A percentile compares a stretch with the other conserved stretches of the same genome.
Conservation (phyloP, 2,888 invertebrate genomes). For the Candidula unifasciata region DNA sequence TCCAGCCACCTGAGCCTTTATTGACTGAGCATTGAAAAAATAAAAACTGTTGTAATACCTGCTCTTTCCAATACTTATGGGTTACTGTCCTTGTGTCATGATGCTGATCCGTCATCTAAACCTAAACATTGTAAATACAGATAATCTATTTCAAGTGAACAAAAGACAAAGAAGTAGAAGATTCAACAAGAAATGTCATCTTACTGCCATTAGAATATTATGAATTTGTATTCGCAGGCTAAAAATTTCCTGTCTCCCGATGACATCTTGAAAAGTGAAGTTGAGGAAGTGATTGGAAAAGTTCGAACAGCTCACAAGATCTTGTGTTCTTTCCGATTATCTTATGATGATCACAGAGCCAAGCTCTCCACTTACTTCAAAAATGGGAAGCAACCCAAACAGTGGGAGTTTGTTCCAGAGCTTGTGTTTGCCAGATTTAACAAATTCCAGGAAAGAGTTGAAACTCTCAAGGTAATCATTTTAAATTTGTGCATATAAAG, state of each 20-base stretch:
- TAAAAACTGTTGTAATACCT: no score
- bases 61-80: no score
- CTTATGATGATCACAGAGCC: constrained; percentile 75
- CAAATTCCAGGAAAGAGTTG: constrained; percentile 75
- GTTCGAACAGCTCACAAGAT: constrained; percentile 79
- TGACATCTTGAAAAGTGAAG: constrained; percentile 95
- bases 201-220: no score
- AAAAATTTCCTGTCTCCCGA: constrained; percentile 92
- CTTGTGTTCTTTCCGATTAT: constrained; percentile 71
- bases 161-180: no score
- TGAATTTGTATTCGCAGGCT: constrained; percentile 82
- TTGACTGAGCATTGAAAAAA: no score
- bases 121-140: no score
- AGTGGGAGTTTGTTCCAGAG: constrained; percentile 78
- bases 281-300: constrained; percentile 92
- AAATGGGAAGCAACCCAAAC: constrained; percentile 69
- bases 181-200: no score
- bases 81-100: no score
- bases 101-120: no score
- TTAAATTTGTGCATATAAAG: neutral
- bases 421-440: constrained; percentile 78
- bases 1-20: no score
- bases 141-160: no score
- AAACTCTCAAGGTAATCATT: constrained; percentile 72
- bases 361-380: constrained; percentile 77